Conservation (phyloP, 1,140 invertebrate genomes). For the Lordiphosa mommai region DNA sequence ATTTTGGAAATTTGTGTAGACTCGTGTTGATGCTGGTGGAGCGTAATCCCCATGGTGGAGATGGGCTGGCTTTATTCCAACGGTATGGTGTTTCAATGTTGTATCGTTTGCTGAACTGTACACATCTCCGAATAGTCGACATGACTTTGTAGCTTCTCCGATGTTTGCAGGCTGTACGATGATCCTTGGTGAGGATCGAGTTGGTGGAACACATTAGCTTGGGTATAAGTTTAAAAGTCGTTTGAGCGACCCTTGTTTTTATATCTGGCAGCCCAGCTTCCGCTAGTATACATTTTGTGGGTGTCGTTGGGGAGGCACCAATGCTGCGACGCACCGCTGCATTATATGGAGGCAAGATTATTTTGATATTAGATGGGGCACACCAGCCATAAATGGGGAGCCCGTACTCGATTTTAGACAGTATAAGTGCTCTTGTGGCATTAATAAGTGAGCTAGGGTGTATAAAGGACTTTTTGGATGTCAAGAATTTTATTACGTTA, state of each 20-base stretch:
- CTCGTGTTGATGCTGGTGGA: too few species aligned
- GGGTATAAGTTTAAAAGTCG: neutral
- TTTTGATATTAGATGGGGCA: neutral
- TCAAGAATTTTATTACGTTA: slow-evolving; percentile 19
- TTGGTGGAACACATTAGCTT: neutral
- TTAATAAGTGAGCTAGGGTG: slow-evolving; percentile 1
- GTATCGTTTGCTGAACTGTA: neutral
- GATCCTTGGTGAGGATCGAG: too few species aligned
- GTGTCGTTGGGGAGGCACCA: slow-evolving; percentile 11
- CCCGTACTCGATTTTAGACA: slow-evolving; percentile 8
- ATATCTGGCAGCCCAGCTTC: too few species aligned
- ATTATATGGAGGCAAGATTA: slow-evolving; percentile 5
- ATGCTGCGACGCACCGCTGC: slow-evolving; percentile 7
- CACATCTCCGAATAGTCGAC: slow-evolving; percentile 1
- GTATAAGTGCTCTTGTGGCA: slow-evolving; percentile 8
- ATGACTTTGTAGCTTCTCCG: neutral
- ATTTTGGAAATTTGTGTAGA: neutral
- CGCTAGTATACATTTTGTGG: slow-evolving; percentile 1
- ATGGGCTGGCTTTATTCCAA: too few species aligned
- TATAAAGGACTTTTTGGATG: neutral
- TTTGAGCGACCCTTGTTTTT: too few species aligned
- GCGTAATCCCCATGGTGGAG: too few species aligned
- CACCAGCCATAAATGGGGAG: slow-evolving; percentile 13
- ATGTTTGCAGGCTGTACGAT: neutral
- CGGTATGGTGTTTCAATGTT: neutral